A percentile compares a stretch with the other conserved stretches of the same genome.
Conservation (phyloP, 2,797 vertebrate genomes). For the Oreortyx pictus region DNA sequence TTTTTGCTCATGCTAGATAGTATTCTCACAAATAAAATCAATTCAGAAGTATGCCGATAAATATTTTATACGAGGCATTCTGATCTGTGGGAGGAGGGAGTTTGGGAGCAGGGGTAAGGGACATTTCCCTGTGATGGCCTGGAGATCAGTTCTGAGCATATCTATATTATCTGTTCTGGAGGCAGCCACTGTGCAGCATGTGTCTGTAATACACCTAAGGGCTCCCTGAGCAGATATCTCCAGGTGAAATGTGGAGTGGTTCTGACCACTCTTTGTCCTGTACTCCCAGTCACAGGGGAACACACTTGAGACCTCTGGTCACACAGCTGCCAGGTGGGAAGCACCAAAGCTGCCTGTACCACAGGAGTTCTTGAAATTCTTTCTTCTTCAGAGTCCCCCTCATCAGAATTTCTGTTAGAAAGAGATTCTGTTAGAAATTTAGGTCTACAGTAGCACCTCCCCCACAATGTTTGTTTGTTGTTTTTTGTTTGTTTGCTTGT, state of each 20-base stretch:
- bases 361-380: not conserved
- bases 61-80: not conserved
- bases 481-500: no score
- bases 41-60: not conserved
- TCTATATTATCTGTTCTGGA: not conserved
- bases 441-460: not conserved
- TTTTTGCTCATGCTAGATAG: not conserved
- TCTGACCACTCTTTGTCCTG: not conserved
- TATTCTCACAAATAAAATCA: no score
- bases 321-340: accelerated
- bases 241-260: not conserved
- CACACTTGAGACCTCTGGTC: not conserved
- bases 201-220: not conserved
- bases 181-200: not conserved
- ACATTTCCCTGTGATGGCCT: accelerated
- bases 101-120: not conserved
- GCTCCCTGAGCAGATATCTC: not conserved
- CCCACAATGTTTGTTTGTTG: not conserved
- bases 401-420: not conserved
- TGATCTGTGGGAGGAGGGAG: not conserved
- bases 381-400: not conserved
- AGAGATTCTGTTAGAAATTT: constrained; percentile 2
- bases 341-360: not conserved
- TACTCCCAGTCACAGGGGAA: not conserved
- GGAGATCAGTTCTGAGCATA: not conserved